Base-by-base conservation (phyloP, 2,888 invertebrate species). In the Platynereis dumerilii region DNA sequence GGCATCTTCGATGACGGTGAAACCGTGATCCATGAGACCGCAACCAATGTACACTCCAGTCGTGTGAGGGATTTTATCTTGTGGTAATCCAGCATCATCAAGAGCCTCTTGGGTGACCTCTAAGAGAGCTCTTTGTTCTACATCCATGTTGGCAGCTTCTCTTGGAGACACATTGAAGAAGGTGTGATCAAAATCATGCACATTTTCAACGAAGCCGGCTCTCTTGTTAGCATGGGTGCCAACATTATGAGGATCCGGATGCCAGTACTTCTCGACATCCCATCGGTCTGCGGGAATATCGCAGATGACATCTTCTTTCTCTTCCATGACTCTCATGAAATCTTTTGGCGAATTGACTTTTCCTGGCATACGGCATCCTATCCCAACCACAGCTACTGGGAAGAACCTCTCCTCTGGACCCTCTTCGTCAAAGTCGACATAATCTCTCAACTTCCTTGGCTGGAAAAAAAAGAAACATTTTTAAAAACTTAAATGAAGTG, bases 101-200 rank as follows among this genome's bases (percentile, higher is more conserved):
- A 70, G 57, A 3, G 69, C 68, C 24, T 61, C 54, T 28, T 69
- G 68, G 12, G 69, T 68, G n/a, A 65, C 60, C 64, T 71, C 66
- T 24, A 69, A 45, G 2, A 69, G 52, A n/a, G 65, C 63, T n/a
- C 64, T 54, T 24, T 71, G 70, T 26, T 69, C 66, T 10, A 67
- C 61, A 54, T 72, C 70, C 52, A 64, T 72, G 34, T 65, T 56
- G 26, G 53, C 54, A 28, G 72, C 68, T 54, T 72, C 72, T 27
- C 58, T 62, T 3, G 66, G 69, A 3, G 70, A 67, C 12, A 63
- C 64, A 24, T 67, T 67, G 61, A 71, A 72, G 67, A 71, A 72
- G 12, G 53, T 53, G 64, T 67, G 58, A 60, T 71, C 71, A 48
- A 71, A 71, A 20, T 56, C 53, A 42, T 59, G 54, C 34, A 69